Base-by-base conservation (phyloP, 2,797 vertebrate species). In the Microctenopoma lineatum region DNA sequence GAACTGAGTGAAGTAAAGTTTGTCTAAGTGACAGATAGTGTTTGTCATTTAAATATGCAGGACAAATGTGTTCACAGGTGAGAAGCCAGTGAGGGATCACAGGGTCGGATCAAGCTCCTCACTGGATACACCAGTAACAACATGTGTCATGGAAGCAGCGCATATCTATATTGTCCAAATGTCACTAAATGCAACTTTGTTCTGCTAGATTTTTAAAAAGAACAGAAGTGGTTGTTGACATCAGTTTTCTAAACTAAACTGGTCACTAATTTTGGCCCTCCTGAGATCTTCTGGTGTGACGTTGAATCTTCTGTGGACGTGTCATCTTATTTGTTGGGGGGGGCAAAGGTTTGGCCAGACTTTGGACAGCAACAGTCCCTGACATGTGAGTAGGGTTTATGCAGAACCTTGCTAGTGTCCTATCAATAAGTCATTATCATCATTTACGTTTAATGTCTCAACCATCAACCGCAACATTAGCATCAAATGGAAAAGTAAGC, bases 371-470 rank as follows among this genome's bases (percentile, higher is more conserved):
- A 25, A 45, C 41, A 3, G 25, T 27, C 48, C 6, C 36, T 45
- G 63, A 55, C 16, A 46, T 36, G 26, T 34, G 2, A 32, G n/a
- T 7, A n/a, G 18, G 36, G 53, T 71, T 14, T 48, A 53, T 71
- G 29, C 34, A 59, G 38, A 59, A 32, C 45, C 46, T 45, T 58
- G 56, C 34, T 18, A 39, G 16, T 13, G 15, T 42, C 38, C 14
- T 59, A 59, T 84, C 42, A 70, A 73, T 4, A 52, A 74, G 45
- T 62, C 58, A 61, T 45, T 44, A 59, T 21, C 21, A 46, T 58
- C 2, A 55, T 71, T 70, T n/a, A 75, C 39, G 29, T 26, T 46
- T 21, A 57, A 42, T 21, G 14, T 41, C 56, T 65, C 57, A 14
- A 72, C 3, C 25, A 15, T 46, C 27, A 39, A 38, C 54, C 14